These are phyloP conservation scores for Nycticorax nycticorax DNA, from an alignment of 2,113 vertebrate genomes.

Conservation along the genomic window DNA sequence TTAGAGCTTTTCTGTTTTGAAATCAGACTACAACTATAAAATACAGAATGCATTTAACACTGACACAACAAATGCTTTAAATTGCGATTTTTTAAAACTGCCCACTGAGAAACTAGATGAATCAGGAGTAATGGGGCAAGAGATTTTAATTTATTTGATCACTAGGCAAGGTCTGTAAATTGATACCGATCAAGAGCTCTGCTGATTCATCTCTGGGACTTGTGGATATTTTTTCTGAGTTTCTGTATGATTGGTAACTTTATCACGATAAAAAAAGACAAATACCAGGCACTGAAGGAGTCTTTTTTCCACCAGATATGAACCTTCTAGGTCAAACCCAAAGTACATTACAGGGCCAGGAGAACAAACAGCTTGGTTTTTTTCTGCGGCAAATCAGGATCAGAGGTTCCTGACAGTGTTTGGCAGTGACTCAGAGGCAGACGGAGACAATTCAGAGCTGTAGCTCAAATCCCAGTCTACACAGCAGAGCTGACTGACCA, in stretches of 20 bases:
- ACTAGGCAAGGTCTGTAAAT: not conserved
- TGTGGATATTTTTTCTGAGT: not conserved
- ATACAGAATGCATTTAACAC: not conserved
- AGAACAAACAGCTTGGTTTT: not conserved
- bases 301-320: not conserved
- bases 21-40: not conserved
- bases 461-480: not conserved
- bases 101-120: not conserved
- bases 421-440: not conserved
- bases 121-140: not conserved
- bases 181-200: not conserved
- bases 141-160: not conserved
- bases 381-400: not conserved
- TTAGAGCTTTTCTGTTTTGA: not conserved
- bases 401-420: not conserved
- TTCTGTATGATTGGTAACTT: not conserved
- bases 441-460: not conserved
- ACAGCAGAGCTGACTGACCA: not conserved
- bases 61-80: not conserved
- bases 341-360: not conserved
- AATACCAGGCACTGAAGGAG: not conserved
- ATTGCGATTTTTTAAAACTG: not conserved
- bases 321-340: not conserved
- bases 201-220: constrained; percentile 6
- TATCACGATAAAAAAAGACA: not conserved